Evolutionary conservation across 2,113 vertebrate species (phyloP), one percentile per base, ranked within the genome.

Genomic region (Trematomus loennbergii): DNA sequence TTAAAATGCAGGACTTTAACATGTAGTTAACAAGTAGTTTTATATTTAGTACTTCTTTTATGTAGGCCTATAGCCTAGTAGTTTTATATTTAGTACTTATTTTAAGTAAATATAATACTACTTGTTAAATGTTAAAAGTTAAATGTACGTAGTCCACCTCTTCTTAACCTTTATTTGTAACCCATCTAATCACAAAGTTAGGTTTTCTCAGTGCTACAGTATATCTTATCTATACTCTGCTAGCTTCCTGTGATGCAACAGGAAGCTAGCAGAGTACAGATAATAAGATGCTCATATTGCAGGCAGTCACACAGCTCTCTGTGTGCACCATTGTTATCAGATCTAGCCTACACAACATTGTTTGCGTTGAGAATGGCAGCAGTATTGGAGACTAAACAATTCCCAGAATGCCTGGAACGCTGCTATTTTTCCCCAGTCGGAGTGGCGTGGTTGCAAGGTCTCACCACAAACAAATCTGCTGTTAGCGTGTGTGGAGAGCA

Each of bases 381-480:
- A 84, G 64, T 61, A 59, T 83, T 40, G 36, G 88, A 86, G 87
- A 89, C 79, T 53, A 78, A 91, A 87, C 83, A 85, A 88, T 91
- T 86, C 78, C 59, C 79, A 85, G 88, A 92, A 93, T 91, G 83
- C 61, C 57, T 70, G 87, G 90, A 94, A 90, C 92, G 88, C 22
- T 69, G 67, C 61, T 78, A 7, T 84, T 77, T 80, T 81, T 72
- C 78, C 29, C 57, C 72, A 75, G 72, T 60, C 68, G 68, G 79
- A 62, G 77, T 68, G 82, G 81, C 49, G 60, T 82, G 83, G 82
- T 84, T 81, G 50, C 63, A 78, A 60, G 79, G 78, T 72, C 57
- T 63, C 50, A 57, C 81, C 85, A 84, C 87, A 87, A 73, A 69
- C 62, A 45, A 75, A 40, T 84, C 79, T 58, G 49, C 71, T 79